phyloP scores from a whole-genome alignment of 2,888 invertebrate genomes.

The Troides oblongomaculatus region DNA sequence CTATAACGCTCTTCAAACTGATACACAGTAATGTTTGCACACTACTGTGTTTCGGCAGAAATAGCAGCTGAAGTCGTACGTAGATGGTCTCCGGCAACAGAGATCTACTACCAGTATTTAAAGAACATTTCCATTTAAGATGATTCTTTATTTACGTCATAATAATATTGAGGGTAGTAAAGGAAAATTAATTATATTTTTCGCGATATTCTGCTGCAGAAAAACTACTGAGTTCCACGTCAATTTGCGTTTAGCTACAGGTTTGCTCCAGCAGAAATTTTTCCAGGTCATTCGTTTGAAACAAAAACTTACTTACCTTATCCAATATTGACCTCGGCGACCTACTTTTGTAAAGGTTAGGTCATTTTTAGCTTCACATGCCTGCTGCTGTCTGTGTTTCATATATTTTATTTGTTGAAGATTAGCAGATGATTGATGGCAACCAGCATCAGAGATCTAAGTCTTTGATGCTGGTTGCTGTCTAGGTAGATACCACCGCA shows the following conservation, averaged over 20 bases:
- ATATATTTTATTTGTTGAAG: background rate
- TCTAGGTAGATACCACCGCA: too few relatives aligned
- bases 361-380: background rate
- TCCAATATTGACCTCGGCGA: constrained; percentile 4
- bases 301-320: constrained; percentile 15
- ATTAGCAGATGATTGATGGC: background rate
- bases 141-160: too few relatives aligned
- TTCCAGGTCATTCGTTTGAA: constrained; percentile 5
- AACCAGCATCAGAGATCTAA: too few relatives aligned
- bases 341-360: constrained; percentile 9
- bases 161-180: background rate
- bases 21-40: too few relatives aligned
- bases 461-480: too few relatives aligned
- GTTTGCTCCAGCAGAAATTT: constrained; percentile 1
- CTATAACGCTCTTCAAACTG: too few relatives aligned
- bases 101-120: too few relatives aligned
- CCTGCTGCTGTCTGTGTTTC: background rate
- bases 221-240: background rate
- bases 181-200: background rate
- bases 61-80: too few relatives aligned
- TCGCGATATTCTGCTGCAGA: background rate
- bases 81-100: too few relatives aligned
- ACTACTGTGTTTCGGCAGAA: too few relatives aligned
- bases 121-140: too few relatives aligned
- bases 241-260: background rate